These are phyloP conservation scores for Corvus moneduloides DNA, from an alignment of 2,113 vertebrate genomes.

Conservation along the genomic window DNA sequence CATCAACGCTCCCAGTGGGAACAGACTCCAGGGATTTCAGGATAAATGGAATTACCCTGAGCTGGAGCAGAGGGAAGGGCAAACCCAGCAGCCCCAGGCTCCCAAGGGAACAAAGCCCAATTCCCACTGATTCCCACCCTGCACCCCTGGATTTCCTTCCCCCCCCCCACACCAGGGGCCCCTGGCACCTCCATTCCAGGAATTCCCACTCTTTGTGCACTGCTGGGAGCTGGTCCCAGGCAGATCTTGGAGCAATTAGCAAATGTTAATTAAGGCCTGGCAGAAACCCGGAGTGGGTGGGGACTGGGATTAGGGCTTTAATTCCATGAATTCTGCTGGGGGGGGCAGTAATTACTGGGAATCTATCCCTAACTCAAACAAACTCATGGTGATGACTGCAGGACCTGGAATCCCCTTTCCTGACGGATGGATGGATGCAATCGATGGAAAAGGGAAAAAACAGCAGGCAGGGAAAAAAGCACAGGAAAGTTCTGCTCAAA, in stretches of 20 bases:
- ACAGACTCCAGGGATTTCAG: background rate
- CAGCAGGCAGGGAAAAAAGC: rapidly evolving
- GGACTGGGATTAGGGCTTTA: conserved; percentile 10
- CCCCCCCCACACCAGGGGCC: background rate
- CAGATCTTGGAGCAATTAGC: background rate
- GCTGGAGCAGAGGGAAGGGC: background rate
- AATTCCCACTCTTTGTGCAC: background rate
- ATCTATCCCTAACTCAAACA: conserved; percentile 10
- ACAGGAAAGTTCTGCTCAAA: background rate
- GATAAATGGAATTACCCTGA: background rate
- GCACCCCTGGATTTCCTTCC: background rate
- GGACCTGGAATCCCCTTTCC: background rate
- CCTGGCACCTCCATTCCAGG: rapidly evolving
- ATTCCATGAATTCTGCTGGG: conserved; percentile 37
- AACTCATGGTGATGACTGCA: background rate
- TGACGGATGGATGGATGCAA: background rate
- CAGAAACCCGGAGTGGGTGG: background rate
- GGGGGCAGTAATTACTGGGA: conserved; percentile 25
- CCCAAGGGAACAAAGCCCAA: background rate
- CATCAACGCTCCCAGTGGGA: rapidly evolving
- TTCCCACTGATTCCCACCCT: background rate
- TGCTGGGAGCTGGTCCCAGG: background rate
- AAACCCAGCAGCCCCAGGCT: background rate
- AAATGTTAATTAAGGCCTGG: conserved; percentile 43
- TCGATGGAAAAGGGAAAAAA: background rate